These are phyloP conservation scores for Danio rerio DNA, from an alignment of 2,113 vertebrate genomes.

Conservation along the genomic window DNA sequence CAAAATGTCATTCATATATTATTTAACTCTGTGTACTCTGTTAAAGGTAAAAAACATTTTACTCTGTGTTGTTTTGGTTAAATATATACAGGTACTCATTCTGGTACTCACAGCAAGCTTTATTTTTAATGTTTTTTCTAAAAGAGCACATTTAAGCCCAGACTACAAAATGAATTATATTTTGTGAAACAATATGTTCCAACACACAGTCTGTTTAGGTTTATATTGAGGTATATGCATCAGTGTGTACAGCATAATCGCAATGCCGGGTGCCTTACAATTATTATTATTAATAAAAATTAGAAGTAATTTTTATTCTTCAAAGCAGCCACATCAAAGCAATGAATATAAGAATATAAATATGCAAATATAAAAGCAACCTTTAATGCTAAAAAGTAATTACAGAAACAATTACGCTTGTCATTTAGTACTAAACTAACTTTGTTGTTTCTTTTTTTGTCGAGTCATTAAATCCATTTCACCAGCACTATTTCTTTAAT, in stretches of 20 bases:
- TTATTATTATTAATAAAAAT: conserved; percentile 4
- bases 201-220: neutral
- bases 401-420: neutral
- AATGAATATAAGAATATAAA: too few relatives aligned
- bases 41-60: too few relatives aligned
- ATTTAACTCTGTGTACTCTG: neutral
- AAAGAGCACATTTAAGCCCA: neutral
- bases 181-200: neutral
- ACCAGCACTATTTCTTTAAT: neutral
- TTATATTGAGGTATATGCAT: neutral
- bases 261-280: neutral
- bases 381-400: neutral
- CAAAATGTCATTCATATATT: too few relatives aligned
- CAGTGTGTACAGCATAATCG: neutral
- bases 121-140: neutral
- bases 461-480: neutral
- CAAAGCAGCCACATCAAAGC: too few relatives aligned
- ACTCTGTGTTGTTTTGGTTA: neutral
- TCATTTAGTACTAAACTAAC: neutral
- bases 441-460: neutral
- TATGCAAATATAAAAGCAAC: neutral
- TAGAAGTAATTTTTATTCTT: neutral
- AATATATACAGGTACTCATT: neutral
- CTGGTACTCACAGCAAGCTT: neutral
- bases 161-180: neutral